Base-by-base conservation (phyloP, 1,140 invertebrate genomes). In the Solenopsis invicta region DNA sequence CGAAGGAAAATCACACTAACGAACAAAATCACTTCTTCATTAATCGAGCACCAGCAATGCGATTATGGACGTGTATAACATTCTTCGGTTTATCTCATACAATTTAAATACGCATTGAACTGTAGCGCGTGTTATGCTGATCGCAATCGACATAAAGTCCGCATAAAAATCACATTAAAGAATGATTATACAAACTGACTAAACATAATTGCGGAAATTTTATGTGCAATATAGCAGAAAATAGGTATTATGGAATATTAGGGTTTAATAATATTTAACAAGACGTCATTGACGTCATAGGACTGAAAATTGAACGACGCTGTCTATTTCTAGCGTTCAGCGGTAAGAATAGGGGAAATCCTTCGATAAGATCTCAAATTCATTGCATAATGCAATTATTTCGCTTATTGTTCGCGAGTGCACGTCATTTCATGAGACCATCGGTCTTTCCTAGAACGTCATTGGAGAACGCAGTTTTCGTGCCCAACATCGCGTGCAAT, bases 401-500 rank as follows among this genome's bases (percentile, higher is more conserved):
- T 80, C 34, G 50, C 52, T 41, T 45, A 50, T 88, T 76, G 50
- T 75, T 77, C 54, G 10, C 54, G n/a, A 16, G 59, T 50, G 78
- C 75, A 48, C 85, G 78, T 80, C 62, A 89, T 86, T 62, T 37
- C 88, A 41, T 77, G 84, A 48, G 75, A 82, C 61, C 67, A 34
- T 59, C 45, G 24, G 77, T 71, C 72, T 76, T 81, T 78, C 85
- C 37, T 71, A 54, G 37, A 81, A 71, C 62, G 77, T 66, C 66
- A 85, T 24, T 85, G 50, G 50, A 3, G 50, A 69, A 54, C 62
- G 71, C 81, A 86, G 78, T 78, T 78, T 85, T 62, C 82, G 71
- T 85, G 82, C 48, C 82, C 74, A 52, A 64, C 74, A 85, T 85
- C 75, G 72, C 82, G 82, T 85, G 82, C 82, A 77, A 78, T 85